phyloP scores from a whole-genome alignment of 2,113 vertebrate species.

The Cacatua alba region DNA sequence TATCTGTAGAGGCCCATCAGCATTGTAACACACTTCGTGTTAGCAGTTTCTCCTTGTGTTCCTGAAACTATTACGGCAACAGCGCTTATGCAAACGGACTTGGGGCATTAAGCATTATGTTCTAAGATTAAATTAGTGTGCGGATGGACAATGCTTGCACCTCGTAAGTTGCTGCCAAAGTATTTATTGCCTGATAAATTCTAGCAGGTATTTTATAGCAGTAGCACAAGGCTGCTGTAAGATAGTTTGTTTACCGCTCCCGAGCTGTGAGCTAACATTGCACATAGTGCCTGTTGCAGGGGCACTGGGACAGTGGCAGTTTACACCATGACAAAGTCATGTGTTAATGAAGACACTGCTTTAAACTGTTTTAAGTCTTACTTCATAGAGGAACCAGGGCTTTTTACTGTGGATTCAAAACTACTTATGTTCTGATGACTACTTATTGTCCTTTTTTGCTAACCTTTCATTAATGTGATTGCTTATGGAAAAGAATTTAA shows the following conservation, averaged over 20 bases:
- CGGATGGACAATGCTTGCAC: neutral
- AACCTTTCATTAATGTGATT: neutral
- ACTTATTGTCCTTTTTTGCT: constrained; percentile 9
- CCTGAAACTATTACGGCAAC: constrained; percentile 21
- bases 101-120: neutral
- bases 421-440: neutral
- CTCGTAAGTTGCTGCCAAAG: neutral
- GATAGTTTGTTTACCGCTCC: neutral
- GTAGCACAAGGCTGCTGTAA: neutral
- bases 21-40: neutral
- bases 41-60: constrained; percentile 46
- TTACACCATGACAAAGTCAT: neutral
- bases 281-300: neutral
- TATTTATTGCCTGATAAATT: neutral
- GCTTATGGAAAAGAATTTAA: neutral
- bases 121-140: neutral
- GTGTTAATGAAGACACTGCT: neutral
- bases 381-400: neutral
- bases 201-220: neutral
- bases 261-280: neutral
- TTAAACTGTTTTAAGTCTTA: neutral
- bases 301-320: neutral
- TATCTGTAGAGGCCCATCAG: constrained; percentile 1
- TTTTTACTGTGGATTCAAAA: neutral
- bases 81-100: neutral